Base-by-base conservation (phyloP, 1,140 invertebrate genomes). In the Cyphomyrmex costatus region DNA sequence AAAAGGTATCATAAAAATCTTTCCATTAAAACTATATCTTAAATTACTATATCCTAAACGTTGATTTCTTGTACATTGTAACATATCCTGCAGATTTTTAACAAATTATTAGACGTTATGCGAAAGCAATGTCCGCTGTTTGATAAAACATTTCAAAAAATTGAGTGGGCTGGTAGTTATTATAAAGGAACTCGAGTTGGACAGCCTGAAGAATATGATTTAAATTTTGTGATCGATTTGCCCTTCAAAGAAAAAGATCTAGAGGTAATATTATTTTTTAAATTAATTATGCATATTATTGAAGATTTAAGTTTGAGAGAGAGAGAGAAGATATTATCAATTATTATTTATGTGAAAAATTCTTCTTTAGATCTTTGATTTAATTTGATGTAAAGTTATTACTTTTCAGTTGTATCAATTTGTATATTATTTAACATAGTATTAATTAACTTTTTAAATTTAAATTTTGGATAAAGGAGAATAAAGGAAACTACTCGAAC, bases 171-270 rank as follows among this genome's bases (percentile, higher is more conserved):
- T 2, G 96, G 96, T 0, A 96, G 96, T 88, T 96, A 94, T 42
- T 96, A 95, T 78, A 96, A 96, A 86, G 94, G 94, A 6, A 94
- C 96, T 8, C 95, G 95, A 89, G 93, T 96, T 12, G 95, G 94
- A 0, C 93, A 93, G 51, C 94, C 96, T 0, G 94, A 95, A 82
- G 96, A 96, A 88, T 96, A 95, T 87, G 96, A 96, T 91, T 92
- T 96, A 85, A 94, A 96, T 91, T 93, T 96, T 2, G 93, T 96
- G 1, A 93, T 96, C 7, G 92, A 92, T 1, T 86, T 96, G 16
- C 95, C 95, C 89, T 85, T 92, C 90, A 94, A 90, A 36, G 90
- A 94, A 3, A 87, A 93, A 14, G 91, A 92, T 16, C 93, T 95
- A 14, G 82, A 91, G 6, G 91, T 96, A 86, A 86, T 30, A 53